Evolutionary conservation across 1,140 invertebrate genomes (phyloP).

Genomic region (Spodoptera litura): DNA sequence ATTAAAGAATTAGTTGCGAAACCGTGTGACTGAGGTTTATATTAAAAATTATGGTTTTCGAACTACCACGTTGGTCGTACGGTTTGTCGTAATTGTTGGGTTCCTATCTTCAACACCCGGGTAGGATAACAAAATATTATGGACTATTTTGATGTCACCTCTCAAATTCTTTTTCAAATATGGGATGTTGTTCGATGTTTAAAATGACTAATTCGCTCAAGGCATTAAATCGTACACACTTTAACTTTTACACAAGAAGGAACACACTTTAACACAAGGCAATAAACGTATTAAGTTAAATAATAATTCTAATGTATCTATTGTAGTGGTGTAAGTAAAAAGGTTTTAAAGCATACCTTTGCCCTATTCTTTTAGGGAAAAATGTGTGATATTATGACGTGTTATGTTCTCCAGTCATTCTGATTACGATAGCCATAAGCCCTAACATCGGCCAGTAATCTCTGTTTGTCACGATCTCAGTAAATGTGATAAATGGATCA

Average conservation of each 20-base stretch:
- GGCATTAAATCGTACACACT: too few species aligned
- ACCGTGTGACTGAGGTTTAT: neutral
- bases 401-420: neutral
- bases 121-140: too few species aligned
- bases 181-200: too few species aligned
- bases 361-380: neutral
- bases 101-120: too few species aligned
- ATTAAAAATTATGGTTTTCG: neutral
- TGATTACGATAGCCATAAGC: constrained; percentile 52
- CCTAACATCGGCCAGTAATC: constrained; percentile 65
- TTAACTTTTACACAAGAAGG: too few species aligned
- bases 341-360: neutral
- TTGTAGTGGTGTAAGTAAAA: neutral
- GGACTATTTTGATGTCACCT: too few species aligned
- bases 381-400: neutral
- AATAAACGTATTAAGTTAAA: too few species aligned
- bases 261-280: too few species aligned
- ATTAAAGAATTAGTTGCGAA: neutral
- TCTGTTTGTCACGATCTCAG: constrained; percentile 71
- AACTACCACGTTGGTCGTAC: too few species aligned
- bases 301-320: too few species aligned
- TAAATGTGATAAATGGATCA: constrained; percentile 74
- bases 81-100: too few species aligned
- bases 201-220: neutral
- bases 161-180: too few species aligned